Base-by-base conservation (phyloP, 2,888 invertebrate genomes). In the Branchellion lobata region DNA sequence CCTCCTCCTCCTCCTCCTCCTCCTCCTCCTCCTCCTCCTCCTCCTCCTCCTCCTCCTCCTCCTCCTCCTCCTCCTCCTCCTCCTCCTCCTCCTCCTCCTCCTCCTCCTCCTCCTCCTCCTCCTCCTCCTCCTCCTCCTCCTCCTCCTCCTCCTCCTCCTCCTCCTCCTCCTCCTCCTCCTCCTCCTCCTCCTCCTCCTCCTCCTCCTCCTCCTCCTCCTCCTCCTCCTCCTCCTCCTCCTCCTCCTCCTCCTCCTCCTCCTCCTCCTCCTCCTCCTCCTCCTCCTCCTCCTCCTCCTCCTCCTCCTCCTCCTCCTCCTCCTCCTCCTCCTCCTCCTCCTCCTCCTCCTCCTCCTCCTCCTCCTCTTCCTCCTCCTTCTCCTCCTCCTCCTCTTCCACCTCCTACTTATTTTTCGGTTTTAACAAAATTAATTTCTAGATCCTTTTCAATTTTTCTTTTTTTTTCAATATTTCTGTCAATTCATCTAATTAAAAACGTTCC, bases 11-110 rank as follows among this genome's bases (percentile, higher is more conserved):
- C 24, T 57, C 61, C 24, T 57, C 61, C 24, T 57, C 61, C 24
- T 57, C 36, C 0, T 31, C 72, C 36, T 72, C 34, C 36, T 72
- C 36, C n/a, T 72, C 61, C 24, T 57, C 61, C 24, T 57, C 61
- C 21, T 57, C 61, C 24, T 57, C 61, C 24, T 57, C 61, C 24
- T 33, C 61, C 21, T 57, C 61, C 24, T 57, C 61, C 24, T 57
- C n/a, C 24, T 57, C 61, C 24, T 57, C 61, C 24, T 57, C n/a
- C 24, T 57, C 40, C 40, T 57, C 61, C 24, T 71, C 5, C 1
- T 57, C 61, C 24, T 57, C 61, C 24, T 57, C n/a, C 24, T 57
- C 61, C 24, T 57, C 61, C 24, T 57, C n/a, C 24, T 57, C 61
- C 24, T 57, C 61, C 24, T 57, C 61, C 24, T 75, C 31, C 29